Evolutionary conservation across 2,113 vertebrate species (phyloP).

Genomic region (Acanthochromis polyacanthus): DNA sequence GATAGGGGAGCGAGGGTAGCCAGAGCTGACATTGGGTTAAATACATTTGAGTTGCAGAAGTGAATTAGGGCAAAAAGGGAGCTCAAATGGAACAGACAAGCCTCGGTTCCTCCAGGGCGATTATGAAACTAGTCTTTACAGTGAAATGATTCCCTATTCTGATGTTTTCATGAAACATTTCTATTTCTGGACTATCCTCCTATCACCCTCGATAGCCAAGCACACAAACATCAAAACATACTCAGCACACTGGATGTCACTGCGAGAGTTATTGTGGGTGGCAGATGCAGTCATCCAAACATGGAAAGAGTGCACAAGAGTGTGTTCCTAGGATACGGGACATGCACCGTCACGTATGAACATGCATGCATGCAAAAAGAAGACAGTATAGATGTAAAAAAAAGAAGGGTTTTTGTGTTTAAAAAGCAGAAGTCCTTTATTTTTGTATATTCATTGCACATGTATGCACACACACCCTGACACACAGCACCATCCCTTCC

Average conservation of each 20-base stretch:
- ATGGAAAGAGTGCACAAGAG: conserved; percentile 46
- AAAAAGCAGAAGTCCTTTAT: conserved; percentile 14
- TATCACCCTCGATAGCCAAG: conserved; percentile 51
- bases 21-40: conserved; percentile 76
- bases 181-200: conserved; percentile 75
- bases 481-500: conserved; percentile 16
- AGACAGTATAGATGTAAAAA: neutral
- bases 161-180: conserved; percentile 75
- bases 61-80: conserved; percentile 77
- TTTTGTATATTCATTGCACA: neutral
- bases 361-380: conserved; percentile 44
- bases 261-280: conserved; percentile 55
- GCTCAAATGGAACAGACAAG: conserved; percentile 75
- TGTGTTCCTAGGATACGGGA: conserved; percentile 15
- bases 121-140: conserved; percentile 76
- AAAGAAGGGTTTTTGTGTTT: neutral
- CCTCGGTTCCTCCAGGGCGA: conserved; percentile 67
- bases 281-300: conserved; percentile 70
- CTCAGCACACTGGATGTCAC: conserved; percentile 60
- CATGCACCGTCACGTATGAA: conserved; percentile 7
- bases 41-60: conserved; percentile 69
- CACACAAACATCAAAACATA: conserved; percentile 69
- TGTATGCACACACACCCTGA: conserved; percentile 17
- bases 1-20: conserved; percentile 62
- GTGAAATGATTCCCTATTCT: conserved; percentile 68